These are phyloP conservation scores for Microplitis manilae DNA, from an alignment of 2,888 invertebrate genomes.

Conservation along the genomic window DNA sequence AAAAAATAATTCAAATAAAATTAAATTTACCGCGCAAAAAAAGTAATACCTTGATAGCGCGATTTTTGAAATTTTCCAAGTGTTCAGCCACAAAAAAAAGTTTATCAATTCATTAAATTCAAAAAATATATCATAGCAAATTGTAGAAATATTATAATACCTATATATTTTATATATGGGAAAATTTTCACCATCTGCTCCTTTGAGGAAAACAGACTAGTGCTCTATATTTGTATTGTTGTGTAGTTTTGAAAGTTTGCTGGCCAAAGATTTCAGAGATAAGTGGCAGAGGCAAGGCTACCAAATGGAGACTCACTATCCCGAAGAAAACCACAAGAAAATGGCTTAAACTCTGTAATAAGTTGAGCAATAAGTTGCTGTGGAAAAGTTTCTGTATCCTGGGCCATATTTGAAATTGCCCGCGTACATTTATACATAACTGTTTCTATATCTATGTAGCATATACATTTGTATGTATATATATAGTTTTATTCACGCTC, in stretches of 20 bases:
- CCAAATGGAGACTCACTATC: constrained; percentile 23
- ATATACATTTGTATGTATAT: constrained; percentile 8
- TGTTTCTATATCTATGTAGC: background rate
- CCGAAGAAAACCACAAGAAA: constrained; percentile 13
- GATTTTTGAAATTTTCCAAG: too few relatives aligned
- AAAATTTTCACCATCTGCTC: background rate
- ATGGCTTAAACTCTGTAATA: constrained; percentile 63
- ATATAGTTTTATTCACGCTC: constrained; percentile 1
- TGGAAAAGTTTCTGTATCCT: constrained; percentile 53
- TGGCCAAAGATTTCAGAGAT: constrained; percentile 60
- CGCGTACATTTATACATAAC: constrained; percentile 35
- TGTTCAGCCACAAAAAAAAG: too few relatives aligned
- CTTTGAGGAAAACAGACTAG: background rate
- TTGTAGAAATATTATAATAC: background rate
- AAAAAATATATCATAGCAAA: too few relatives aligned
- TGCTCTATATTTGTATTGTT: constrained; percentile 22
- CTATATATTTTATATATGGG: background rate
- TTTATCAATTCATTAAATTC: too few relatives aligned
- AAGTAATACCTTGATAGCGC: too few relatives aligned
- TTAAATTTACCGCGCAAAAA: too few relatives aligned
- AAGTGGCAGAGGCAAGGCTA: constrained; percentile 54
- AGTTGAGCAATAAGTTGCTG: constrained; percentile 63
- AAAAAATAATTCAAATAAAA: too few relatives aligned
- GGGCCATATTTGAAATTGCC: constrained; percentile 53
- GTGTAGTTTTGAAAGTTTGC: constrained; percentile 56